Evolutionary conservation across 2,113 vertebrate species (phyloP).

Genomic region (Dissostichus mawsoni): DNA sequence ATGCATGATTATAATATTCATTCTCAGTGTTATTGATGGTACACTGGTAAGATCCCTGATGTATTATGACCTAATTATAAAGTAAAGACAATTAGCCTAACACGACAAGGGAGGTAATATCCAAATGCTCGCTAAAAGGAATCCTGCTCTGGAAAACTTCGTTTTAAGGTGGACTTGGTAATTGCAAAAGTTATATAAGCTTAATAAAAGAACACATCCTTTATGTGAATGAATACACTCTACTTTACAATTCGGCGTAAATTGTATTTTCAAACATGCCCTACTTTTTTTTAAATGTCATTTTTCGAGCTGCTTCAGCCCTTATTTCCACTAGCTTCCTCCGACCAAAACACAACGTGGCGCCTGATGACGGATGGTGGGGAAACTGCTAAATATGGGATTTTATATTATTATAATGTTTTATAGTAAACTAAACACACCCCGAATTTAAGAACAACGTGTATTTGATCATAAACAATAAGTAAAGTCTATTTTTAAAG

Average conservation of each 20-base stretch:
- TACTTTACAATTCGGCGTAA: constrained; percentile 38
- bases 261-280: not conserved
- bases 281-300: not conserved
- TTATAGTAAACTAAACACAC: not conserved
- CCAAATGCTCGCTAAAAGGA: not conserved
- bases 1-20: not conserved
- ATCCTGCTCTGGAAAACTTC: constrained; percentile 5
- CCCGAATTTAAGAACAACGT: not conserved
- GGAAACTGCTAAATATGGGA: not conserved
- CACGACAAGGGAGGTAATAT: not conserved
- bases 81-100: constrained; percentile 66
- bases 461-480: rapidly evolving
- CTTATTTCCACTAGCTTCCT: constrained; percentile 18
- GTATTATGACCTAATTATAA: constrained; percentile 65
- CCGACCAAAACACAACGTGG: constrained; percentile 69
- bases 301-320: not conserved
- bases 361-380: constrained; percentile 23
- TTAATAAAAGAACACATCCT: rapidly evolving
- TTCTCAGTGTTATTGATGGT: constrained; percentile 16
- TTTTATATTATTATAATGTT: not conserved
- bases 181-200: rapidly evolving
- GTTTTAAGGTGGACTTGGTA: not conserved
- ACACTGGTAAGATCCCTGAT: constrained; percentile 7
- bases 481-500: rapidly evolving
- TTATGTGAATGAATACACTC: not conserved